Conservation (phyloP, 2,797 vertebrate species). For the Tolypeutes matacus region DNA sequence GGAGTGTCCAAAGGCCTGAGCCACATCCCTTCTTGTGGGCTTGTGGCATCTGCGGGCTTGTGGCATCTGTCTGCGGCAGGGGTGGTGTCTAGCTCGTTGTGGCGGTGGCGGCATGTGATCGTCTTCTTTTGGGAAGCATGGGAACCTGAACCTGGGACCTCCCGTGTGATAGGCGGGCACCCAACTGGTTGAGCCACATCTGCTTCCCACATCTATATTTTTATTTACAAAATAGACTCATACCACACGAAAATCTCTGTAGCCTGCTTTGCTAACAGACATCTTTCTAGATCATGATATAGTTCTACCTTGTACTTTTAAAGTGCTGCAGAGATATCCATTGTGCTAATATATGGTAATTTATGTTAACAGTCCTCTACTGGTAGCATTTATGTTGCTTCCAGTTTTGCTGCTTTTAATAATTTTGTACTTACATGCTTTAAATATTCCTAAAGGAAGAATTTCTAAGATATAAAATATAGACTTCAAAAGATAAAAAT, state of each 20-base stretch:
- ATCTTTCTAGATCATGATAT: not conserved
- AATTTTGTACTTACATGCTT: conserved; percentile 29
- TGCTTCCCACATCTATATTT: not conserved
- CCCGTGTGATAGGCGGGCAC: no score
- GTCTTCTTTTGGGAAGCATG: no score
- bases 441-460: not conserved
- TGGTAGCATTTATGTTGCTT: not conserved
- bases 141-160: no score
- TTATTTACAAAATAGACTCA: not conserved
- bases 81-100: no score
- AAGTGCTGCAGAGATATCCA: not conserved
- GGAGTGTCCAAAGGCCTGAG: no score
- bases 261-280: not conserved
- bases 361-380: not conserved
- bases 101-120: no score
- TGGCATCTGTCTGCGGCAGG: no score
- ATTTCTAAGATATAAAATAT: conserved; percentile 1
- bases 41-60: no score
- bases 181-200: no score
- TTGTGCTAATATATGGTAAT: not conserved
- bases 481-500: conserved; percentile 37
- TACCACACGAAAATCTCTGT: not conserved
- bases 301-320: not conserved
- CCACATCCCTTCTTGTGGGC: no score
- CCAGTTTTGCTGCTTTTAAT: not conserved